These are phyloP conservation scores for Pygoscelis antarcticus DNA, from an alignment of 2,113 vertebrate species.

Conservation along the genomic window DNA sequence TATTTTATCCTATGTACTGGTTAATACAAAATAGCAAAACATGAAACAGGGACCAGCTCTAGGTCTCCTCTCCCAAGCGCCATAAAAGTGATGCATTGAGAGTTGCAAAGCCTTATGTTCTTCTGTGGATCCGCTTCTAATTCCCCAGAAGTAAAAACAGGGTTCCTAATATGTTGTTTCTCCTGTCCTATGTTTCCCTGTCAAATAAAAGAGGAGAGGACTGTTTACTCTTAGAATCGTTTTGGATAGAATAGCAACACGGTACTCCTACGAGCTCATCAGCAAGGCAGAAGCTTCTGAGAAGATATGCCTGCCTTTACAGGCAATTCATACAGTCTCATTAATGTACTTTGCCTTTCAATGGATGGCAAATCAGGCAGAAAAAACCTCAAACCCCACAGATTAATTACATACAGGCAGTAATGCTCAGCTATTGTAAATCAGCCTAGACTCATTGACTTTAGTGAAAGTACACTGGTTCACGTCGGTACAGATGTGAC, in stretches of 20 bases:
- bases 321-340: neutral
- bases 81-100: neutral
- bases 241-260: neutral
- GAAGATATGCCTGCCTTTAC: neutral
- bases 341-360: neutral
- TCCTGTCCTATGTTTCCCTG: neutral
- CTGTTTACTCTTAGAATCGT: neutral
- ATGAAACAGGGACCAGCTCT: neutral
- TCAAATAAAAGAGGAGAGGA: neutral
- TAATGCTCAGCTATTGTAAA: neutral
- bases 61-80: neutral
- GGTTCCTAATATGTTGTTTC: neutral
- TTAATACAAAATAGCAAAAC: neutral
- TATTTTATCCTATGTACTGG: neutral
- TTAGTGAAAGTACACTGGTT: neutral
- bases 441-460: neutral
- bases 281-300: neutral
- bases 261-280: neutral
- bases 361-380: neutral
- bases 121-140: neutral
- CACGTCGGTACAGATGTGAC: neutral
- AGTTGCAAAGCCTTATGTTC: neutral
- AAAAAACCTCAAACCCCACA: accelerated
- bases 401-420: neutral
- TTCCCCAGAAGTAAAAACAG: neutral